Evolutionary conservation across 2,888 invertebrate genomes (phyloP).

Genomic region (Trichogramma dendrolimi): DNA sequence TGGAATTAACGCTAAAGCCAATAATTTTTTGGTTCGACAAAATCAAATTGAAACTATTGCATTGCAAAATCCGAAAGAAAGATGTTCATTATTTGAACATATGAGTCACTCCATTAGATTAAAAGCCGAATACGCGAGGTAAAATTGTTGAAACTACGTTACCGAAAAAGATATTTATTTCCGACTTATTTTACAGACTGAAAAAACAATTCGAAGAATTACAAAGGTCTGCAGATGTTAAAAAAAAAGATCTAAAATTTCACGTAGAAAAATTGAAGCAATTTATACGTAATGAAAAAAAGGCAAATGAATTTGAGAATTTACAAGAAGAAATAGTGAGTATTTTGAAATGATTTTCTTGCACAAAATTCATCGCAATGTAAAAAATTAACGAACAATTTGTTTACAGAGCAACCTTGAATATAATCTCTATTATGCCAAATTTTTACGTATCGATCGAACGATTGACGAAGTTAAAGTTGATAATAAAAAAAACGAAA

Average conservation of each 20-base stretch:
- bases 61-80: slow-evolving; percentile 95
- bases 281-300: background rate
- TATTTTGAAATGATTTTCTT: background rate
- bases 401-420: slow-evolving; percentile 12
- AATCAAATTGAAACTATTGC: slow-evolving; percentile 95
- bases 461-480: slow-evolving; percentile 49
- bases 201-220: background rate
- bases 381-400: background rate
- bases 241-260: slow-evolving; percentile 4
- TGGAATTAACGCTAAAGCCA: slow-evolving; percentile 45
- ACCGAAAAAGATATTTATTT: background rate
- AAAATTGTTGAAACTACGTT: background rate
- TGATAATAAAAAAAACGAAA: background rate
- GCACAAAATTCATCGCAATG: no score
- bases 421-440: slow-evolving; percentile 13
- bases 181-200: slow-evolving; percentile 1
- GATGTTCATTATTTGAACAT: slow-evolving; percentile 91
- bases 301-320: background rate
- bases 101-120: slow-evolving; percentile 91
- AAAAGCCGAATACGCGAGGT: slow-evolving; percentile 84
- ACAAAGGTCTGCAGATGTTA: background rate
- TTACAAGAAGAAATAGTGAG: slow-evolving; percentile 9
- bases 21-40: slow-evolving; percentile 96
- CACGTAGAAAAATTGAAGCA: background rate
- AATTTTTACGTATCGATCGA: slow-evolving; percentile 8